A percentile compares a stretch with the other conserved stretches of the same genome.
These are phyloP conservation scores for Aphrocallistes beatrix DNA, from an alignment of 37 sponge, comb jelly and placozoan genomes.

Conservation along the genomic window DNA sequence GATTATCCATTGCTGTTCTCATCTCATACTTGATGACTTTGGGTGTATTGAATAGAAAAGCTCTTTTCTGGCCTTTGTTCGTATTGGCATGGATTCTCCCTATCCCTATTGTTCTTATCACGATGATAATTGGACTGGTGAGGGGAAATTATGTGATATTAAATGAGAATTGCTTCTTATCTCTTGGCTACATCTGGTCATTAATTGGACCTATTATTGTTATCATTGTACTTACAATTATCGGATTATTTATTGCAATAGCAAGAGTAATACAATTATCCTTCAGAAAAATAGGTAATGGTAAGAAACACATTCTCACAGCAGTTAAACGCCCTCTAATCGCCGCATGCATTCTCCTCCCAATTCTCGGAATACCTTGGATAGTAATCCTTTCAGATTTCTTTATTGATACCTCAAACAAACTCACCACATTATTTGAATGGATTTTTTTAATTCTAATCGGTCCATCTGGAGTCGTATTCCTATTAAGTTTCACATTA, in stretches of 20 bases:
- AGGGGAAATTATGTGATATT: not conserved
- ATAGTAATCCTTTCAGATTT: not conserved
- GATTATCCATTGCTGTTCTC: not conserved
- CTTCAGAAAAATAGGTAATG: not conserved
- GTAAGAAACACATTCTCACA: not conserved
- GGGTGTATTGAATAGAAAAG: not conserved
- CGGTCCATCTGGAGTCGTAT: not conserved
- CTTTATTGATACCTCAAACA: not conserved
- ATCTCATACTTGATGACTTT: not conserved
- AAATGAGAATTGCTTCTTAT: not conserved
- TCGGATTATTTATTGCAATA: not conserved
- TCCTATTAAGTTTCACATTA: not conserved
- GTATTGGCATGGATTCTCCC: not conserved
- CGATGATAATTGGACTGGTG: not conserved
- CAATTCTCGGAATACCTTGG: not conserved
- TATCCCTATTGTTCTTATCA: not conserved
- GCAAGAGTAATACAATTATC: not conserved
- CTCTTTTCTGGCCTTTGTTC: not conserved
- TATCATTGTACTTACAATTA: not conserved
- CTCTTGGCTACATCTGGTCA: not conserved
- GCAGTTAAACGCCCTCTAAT: not conserved
- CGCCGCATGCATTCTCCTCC: not conserved
- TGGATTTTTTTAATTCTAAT: not conserved
- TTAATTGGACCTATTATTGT: not conserved
- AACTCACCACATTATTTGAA: not conserved